phyloP scores from a whole-genome alignment of 2,113 vertebrate genomes.

The Esox niger region DNA sequence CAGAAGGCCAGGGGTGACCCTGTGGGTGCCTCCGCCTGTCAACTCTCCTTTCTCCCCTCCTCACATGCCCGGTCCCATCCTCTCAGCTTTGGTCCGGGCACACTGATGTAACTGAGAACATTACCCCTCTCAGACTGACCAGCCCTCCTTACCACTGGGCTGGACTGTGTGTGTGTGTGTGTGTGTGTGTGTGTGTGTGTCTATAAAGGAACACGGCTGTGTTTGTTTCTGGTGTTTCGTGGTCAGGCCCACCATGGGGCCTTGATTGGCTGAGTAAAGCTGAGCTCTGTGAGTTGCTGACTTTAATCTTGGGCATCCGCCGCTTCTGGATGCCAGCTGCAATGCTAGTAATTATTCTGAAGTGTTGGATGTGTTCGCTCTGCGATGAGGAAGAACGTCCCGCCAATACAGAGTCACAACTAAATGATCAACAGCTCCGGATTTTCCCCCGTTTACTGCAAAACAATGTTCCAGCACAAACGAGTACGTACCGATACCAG shows the following conservation, averaged over 20 bases:
- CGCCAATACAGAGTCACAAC: neutral
- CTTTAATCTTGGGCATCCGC: neutral
- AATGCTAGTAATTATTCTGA: constrained; percentile 4
- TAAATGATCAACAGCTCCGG: neutral
- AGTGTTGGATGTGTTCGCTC: constrained; percentile 34
- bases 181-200: neutral
- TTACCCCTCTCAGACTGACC: constrained; percentile 3
- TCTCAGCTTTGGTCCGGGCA: neutral
- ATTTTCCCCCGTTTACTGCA: neutral
- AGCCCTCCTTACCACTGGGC: neutral
- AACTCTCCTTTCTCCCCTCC: constrained; percentile 10
- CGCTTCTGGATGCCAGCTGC: constrained; percentile 14
- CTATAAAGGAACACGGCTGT: neutral
- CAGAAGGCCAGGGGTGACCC: constrained; percentile 4
- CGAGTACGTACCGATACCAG: too few relatives aligned
- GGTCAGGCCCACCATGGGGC: neutral
- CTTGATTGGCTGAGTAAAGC: neutral
- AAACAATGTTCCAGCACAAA: neutral
- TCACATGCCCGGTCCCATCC: constrained; percentile 2
- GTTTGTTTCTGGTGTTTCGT: neutral
- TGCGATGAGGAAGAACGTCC: neutral
- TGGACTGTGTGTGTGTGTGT: too few relatives aligned
- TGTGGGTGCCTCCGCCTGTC: constrained; percentile 19
- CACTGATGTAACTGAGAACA: constrained; percentile 32
- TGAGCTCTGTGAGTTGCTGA: neutral